These are phyloP conservation scores for Tetrapedia diversipes DNA, from an alignment of 2,888 invertebrate species.

Conservation along the genomic window DNA sequence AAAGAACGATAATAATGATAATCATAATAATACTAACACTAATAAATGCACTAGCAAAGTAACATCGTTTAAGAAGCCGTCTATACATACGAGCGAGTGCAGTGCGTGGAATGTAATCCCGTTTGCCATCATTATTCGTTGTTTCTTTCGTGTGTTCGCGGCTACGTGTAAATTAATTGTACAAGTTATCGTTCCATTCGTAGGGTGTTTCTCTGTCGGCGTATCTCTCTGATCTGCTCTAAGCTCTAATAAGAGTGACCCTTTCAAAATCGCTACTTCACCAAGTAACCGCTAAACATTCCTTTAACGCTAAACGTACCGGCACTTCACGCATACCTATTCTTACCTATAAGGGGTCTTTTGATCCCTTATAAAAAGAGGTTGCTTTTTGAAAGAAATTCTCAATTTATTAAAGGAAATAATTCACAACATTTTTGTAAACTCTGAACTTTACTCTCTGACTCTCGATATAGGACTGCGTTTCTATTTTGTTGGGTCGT, in stretches of 20 bases:
- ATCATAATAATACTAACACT: too few species aligned
- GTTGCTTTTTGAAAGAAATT: too few species aligned
- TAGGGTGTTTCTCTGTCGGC: slow-evolving; percentile 24
- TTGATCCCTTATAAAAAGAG: too few species aligned
- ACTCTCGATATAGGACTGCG: too few species aligned
- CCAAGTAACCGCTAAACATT: neutral
- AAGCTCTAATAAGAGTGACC: neutral
- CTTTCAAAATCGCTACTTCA: neutral
- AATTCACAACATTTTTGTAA: too few species aligned
- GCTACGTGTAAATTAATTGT: slow-evolving; percentile 51
- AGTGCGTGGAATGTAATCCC: slow-evolving; percentile 68
- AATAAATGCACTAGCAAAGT: slow-evolving; percentile 59
- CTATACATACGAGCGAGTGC: slow-evolving; percentile 73
- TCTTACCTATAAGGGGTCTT: too few species aligned
- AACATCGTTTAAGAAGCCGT: slow-evolving; percentile 69
- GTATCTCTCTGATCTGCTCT: neutral
- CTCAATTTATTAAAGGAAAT: too few species aligned
- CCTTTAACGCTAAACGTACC: too few species aligned
- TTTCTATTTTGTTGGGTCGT: too few species aligned
- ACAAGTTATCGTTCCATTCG: slow-evolving; percentile 24
- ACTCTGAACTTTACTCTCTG: too few species aligned
- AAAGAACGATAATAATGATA: slow-evolving; percentile 52
- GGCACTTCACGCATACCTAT: too few species aligned
- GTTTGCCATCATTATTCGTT: slow-evolving; percentile 58
- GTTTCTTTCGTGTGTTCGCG: slow-evolving; percentile 37